phyloP scores from a whole-genome alignment of 2,888 invertebrate species.

The Micoletzkya japonica region DNA sequence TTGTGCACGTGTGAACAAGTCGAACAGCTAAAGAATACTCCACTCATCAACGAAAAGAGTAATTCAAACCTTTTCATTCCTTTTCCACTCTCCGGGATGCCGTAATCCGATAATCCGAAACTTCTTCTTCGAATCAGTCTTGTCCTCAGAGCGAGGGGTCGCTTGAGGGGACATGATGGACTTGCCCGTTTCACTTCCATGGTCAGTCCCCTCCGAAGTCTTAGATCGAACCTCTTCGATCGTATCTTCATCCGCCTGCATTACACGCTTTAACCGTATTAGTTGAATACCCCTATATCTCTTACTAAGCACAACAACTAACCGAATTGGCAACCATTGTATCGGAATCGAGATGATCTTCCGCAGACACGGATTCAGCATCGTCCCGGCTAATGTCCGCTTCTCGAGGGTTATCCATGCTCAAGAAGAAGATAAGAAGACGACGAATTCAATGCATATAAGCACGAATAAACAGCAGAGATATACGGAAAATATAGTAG shows the following conservation, averaged over 20 bases:
- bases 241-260: slow-evolving; percentile 18
- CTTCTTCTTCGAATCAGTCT: slow-evolving; percentile 4
- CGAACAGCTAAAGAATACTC: not conserved
- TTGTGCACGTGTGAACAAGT: slow-evolving; percentile 1
- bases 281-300: too few relatives aligned
- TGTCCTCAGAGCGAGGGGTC: not conserved
- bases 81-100: slow-evolving; percentile 21
- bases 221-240: slow-evolving; percentile 25
- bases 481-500: too few relatives aligned
- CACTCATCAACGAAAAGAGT: not conserved
- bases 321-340: too few relatives aligned
- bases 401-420: too few relatives aligned
- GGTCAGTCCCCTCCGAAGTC: not conserved
- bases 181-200: not conserved
- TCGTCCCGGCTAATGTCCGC: too few relatives aligned
- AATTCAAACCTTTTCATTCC: slow-evolving; percentile 3
- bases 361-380: too few relatives aligned
- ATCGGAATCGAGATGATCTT: too few relatives aligned
- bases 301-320: too few relatives aligned
- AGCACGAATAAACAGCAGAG: too few relatives aligned
- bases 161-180: slow-evolving; percentile 10
- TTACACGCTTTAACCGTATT: too few relatives aligned
- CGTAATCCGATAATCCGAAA: slow-evolving; percentile 1
- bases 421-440: too few relatives aligned
- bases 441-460: too few relatives aligned